These are phyloP conservation scores for Clunio marinus DNA, from an alignment of 2,888 invertebrate genomes.

Conservation along the genomic window DNA sequence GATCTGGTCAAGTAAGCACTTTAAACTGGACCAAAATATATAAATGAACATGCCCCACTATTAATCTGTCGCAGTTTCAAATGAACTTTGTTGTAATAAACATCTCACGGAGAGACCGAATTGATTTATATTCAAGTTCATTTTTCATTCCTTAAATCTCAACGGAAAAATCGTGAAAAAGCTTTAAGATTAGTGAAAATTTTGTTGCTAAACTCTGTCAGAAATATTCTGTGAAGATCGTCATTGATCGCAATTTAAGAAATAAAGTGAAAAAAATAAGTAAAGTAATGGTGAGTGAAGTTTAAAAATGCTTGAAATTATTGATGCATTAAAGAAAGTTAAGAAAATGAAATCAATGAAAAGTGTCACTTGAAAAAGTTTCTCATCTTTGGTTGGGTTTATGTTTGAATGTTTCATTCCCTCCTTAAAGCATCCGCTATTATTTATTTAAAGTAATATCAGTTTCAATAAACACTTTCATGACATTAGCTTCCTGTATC, in stretches of 20 bases:
- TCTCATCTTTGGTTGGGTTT: no score
- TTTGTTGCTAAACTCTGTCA: no score
- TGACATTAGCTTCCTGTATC: neutral
- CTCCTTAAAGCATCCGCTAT: neutral
- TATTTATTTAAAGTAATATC: neutral
- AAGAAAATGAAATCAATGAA: no score
- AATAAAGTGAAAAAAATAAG: no score
- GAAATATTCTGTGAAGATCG: no score
- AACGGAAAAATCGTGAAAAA: neutral
- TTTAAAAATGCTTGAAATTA: no score
- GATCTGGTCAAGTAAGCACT: conserved; percentile 34
- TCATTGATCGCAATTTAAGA: no score
- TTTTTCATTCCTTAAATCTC: neutral
- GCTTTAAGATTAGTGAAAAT: no score
- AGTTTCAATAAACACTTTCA: neutral
- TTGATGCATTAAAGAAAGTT: no score
- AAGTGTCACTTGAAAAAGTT: no score
- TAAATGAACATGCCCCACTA: conserved; percentile 44
- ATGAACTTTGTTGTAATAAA: conserved; percentile 40
- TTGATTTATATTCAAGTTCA: neutral
- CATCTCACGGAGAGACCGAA: conserved; percentile 5
- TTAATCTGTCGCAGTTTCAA: conserved; percentile 42
- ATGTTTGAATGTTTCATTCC: neutral
- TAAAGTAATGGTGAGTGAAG: no score
- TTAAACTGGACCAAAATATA: conserved; percentile 40